Evolutionary conservation across 2,888 invertebrate species (phyloP).

Genomic region (Heliconius ethilla): DNA sequence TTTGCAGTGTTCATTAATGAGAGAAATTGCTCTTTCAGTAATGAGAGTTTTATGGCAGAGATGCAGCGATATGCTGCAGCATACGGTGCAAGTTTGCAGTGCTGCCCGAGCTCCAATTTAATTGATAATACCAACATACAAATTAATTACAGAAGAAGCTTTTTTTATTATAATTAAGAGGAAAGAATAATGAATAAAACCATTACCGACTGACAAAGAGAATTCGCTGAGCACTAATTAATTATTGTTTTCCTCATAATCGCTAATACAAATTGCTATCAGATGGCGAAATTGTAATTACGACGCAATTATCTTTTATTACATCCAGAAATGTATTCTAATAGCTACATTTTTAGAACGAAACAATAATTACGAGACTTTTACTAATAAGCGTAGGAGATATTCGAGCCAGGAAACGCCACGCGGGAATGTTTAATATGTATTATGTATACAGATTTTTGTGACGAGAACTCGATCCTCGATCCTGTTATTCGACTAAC

Average conservation of each 20-base stretch:
- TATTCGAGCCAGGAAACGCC: constrained; percentile 33
- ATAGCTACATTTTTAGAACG: constrained; percentile 30
- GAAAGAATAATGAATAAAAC: constrained; percentile 47
- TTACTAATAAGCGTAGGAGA: constrained; percentile 33
- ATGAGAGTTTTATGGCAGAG: constrained; percentile 45
- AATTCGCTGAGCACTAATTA: constrained; percentile 42
- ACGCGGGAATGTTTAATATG: constrained; percentile 39
- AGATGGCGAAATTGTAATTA: constrained; percentile 37
- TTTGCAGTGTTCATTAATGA: constrained; percentile 45
- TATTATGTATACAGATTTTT: constrained; percentile 45
- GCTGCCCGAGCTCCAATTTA: constrained; percentile 45
- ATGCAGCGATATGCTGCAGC: constrained; percentile 41
- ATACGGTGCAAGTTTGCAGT: constrained; percentile 37
- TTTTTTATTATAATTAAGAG: constrained; percentile 48
- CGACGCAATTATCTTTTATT: constrained; percentile 30
- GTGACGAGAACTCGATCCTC: constrained; percentile 66
- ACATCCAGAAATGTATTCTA: constrained; percentile 23
- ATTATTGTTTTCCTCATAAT: constrained; percentile 43
- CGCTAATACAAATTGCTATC: constrained; percentile 39
- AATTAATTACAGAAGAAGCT: constrained; percentile 50
- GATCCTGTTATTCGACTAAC: constrained; percentile 79
- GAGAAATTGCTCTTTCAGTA: constrained; percentile 46
- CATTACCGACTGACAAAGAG: constrained; percentile 44
- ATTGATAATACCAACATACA: constrained; percentile 51
- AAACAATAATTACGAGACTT: constrained; percentile 22